phyloP scores from a whole-genome alignment of 2,797 vertebrate species.

The Tauraco hartlaubi region DNA sequence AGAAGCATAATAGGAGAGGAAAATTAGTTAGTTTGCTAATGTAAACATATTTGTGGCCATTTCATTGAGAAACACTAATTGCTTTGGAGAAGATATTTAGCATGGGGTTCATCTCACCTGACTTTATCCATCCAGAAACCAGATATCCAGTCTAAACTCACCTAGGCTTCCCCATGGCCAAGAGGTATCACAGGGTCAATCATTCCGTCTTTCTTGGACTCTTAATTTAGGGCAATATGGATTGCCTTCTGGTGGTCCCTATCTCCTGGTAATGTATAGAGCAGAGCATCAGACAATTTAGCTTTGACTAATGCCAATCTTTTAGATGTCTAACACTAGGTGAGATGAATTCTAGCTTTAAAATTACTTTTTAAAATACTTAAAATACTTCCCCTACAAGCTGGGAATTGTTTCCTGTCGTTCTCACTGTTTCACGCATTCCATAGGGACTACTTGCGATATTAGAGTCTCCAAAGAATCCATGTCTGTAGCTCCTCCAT shows the following conservation, averaged over 20 bases:
- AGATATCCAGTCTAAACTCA: neutral
- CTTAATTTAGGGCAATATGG: neutral
- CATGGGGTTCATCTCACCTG: neutral
- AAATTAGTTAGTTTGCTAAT: neutral
- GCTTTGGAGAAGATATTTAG: neutral
- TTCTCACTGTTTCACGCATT: neutral
- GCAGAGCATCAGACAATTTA: neutral
- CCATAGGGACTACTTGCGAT: neutral
- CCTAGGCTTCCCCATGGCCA: neutral
- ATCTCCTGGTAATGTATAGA: neutral
- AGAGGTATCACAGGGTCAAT: neutral
- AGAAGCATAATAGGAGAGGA: neutral
- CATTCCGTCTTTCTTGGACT: neutral
- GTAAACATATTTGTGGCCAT: neutral
- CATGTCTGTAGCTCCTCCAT: neutral
- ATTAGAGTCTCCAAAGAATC: neutral
- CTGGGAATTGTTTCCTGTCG: neutral
- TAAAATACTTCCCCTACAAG: neutral
- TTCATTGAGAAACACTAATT: neutral
- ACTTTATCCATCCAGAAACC: neutral
- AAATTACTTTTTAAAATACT: neutral
- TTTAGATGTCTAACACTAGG: neutral
- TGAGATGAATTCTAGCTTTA: neutral
- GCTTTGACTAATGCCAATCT: neutral
- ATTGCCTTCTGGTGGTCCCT: neutral